Conservation (phyloP, 23 tunicate species). For the Trididemnum clinides region DNA sequence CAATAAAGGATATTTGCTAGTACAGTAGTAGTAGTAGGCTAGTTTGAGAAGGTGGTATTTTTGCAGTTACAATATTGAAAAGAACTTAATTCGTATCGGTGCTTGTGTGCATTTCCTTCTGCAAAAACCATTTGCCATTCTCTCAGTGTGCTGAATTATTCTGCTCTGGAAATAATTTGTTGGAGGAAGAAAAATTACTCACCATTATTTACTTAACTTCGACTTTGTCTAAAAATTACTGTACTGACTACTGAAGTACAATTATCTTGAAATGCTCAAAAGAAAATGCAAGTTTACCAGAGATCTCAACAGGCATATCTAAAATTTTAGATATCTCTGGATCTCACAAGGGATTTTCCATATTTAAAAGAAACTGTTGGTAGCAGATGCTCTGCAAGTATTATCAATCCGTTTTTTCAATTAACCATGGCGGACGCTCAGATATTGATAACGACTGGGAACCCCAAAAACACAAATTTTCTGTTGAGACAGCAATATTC, state of each 20-base stretch:
- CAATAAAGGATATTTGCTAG: not conserved
- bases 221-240: not conserved
- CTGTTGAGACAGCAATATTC: constrained; percentile 46
- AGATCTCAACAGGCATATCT: no score
- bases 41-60: not conserved
- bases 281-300: not conserved
- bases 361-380: not conserved
- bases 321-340: no score
- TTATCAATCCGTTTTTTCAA: constrained; percentile 11
- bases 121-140: no score
- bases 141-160: not conserved
- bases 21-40: constrained; percentile 1
- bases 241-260: constrained; percentile 12
- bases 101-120: constrained; percentile 21
- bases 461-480: constrained; percentile 18
- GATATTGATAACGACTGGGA: constrained; percentile 17
- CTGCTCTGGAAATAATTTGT: not conserved
- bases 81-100: not conserved
- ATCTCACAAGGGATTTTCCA: not conserved
- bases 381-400: constrained; percentile 1
- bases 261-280: not conserved
- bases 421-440: no score
- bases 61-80: not conserved
- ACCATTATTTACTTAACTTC: not conserved
- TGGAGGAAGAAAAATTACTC: not conserved